Base-by-base conservation (phyloP, 2,113 vertebrate species). In the Protobothrops mucrosquamatus region DNA sequence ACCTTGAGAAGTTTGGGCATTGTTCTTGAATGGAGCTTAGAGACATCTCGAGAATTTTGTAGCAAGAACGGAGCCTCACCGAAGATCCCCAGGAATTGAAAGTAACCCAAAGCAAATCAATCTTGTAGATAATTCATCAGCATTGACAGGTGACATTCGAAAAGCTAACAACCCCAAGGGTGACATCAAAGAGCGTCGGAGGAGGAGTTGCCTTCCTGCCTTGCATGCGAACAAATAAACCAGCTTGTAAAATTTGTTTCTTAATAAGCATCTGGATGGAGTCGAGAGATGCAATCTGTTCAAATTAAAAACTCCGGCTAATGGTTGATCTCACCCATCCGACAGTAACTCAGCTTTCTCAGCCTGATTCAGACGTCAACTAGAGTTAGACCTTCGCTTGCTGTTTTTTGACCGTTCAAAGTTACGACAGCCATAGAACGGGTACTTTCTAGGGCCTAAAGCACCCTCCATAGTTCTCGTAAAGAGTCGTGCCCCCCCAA, bases 131-230 rank as follows among this genome's bases (percentile, higher is more conserved):
- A 81, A 89, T 94, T 22, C 91, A 86, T 87, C 61, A 93, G 26
- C 91, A 90, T 94, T 87, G 48, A 93, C 94, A 57, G 61, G 86
- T 93, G 94, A 0, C 93, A 93, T 92, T 87, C 52, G 95, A 95
- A 96, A 89, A 96, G 23, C 55, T 92, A 26, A 94, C 95, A 95
- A 96, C 91, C 96, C 94, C 95, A 86, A 92, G 89, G 81, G 87
- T 94, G 94, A 91, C 93, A 96, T 93, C 93, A 86, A 54, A 46
- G 92, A 91, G 85, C 90, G 46, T 92, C 56, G 94, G 96, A 93
- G 29, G 29, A 69, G 29, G 2, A 34, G 29, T 34, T 94, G 59
- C 94, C 94, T 95, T 96, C 92, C 18, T 26, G 94, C 95, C 95
- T 94, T 97, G 93, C 90, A 89, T 94, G 92, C 94, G 88, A 96